phyloP scores from a whole-genome alignment of 2,888 invertebrate species.

The Cataglyphis livida region DNA sequence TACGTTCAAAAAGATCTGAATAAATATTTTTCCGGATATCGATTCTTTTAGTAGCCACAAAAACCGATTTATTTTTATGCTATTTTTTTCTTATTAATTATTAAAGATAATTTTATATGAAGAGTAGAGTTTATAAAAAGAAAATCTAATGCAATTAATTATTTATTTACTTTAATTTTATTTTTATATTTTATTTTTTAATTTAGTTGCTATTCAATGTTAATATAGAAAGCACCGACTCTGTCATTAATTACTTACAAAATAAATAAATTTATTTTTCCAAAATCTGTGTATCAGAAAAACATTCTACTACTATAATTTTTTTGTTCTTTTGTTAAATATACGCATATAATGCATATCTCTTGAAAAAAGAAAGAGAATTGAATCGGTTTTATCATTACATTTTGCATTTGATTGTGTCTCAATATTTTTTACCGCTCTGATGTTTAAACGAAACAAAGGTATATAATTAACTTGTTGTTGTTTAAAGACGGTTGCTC shows the following conservation, averaged over 20 bases:
- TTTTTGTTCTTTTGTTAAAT: background rate
- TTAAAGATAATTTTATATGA: background rate
- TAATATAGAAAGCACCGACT: background rate
- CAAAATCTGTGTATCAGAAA: background rate
- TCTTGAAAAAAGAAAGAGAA: background rate
- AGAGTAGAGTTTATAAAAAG: background rate
- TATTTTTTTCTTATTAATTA: background rate
- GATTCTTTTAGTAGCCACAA: background rate
- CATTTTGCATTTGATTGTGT: background rate
- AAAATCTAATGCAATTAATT: no score
- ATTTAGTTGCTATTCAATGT: background rate
- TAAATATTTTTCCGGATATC: background rate
- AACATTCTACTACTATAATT: background rate
- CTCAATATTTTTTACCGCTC: conserved; percentile 21
- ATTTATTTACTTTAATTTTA: background rate
- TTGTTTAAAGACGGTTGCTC: conserved; percentile 57
- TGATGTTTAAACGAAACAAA: conserved; percentile 18
- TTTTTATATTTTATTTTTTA: background rate
- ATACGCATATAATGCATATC: background rate
- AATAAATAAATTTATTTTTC: background rate
- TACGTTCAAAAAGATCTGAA: background rate
- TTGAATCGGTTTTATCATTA: background rate
- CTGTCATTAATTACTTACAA: background rate
- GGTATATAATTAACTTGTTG: conserved; percentile 36
- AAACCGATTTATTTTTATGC: background rate